Conservation (phyloP, 2,888 invertebrate genomes). For the Bibio marci region DNA sequence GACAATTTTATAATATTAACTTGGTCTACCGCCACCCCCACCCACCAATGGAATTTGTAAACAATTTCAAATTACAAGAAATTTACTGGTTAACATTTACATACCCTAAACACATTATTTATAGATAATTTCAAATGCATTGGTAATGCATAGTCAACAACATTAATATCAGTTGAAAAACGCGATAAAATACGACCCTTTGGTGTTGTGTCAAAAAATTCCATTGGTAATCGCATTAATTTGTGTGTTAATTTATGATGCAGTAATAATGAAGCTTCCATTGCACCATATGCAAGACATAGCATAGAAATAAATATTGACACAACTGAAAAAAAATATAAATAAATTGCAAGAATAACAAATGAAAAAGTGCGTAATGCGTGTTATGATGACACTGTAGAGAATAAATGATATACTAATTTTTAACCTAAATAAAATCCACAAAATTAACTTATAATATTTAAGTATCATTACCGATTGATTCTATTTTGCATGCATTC, state of each 20-base stretch:
- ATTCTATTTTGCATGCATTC: too few relatives aligned
- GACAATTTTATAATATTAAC: too few relatives aligned
- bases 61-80: too few relatives aligned
- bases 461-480: too few relatives aligned
- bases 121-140: conserved; percentile 16
- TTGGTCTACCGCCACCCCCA: too few relatives aligned
- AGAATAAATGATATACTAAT: too few relatives aligned
- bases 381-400: too few relatives aligned
- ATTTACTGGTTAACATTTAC: too few relatives aligned
- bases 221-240: conserved; percentile 36
- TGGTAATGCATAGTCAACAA: conserved; percentile 35
- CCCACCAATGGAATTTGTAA: too few relatives aligned
- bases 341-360: not conserved
- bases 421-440: too few relatives aligned
- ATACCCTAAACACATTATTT: conserved; percentile 20
- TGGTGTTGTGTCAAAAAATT: conserved; percentile 44
- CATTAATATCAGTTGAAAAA: conserved; percentile 38
- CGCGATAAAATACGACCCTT: conserved; percentile 43
- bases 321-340: conserved; percentile 20
- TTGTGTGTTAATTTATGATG: conserved; percentile 31
- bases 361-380: too few relatives aligned
- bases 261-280: conserved; percentile 31
- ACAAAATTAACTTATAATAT: not conserved
- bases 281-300: conserved; percentile 30
- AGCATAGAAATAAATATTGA: conserved; percentile 18